phyloP scores from a whole-genome alignment of 1,140 invertebrate species.

The Cyrtorhinus lividipennis region DNA sequence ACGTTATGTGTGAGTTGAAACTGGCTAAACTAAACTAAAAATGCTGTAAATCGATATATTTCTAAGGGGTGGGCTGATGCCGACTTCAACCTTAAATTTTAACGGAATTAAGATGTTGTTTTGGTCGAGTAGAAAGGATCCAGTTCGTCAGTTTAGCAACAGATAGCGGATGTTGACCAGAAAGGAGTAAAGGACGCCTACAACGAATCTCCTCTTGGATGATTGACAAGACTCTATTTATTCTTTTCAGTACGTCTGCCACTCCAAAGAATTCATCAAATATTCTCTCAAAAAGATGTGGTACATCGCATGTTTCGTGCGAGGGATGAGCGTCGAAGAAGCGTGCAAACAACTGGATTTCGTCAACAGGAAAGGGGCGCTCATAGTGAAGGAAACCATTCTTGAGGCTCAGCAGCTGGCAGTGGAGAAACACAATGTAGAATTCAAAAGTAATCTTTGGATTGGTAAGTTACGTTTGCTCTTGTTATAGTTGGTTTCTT shows the following conservation, averaged over 20 bases:
- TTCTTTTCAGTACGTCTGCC: conserved; percentile 65
- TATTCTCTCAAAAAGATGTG: conserved; percentile 85
- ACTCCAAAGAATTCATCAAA: conserved; percentile 67
- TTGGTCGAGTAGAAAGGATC: no score
- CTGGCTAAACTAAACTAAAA: no score
- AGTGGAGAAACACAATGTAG: conserved; percentile 78
- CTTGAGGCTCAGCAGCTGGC: conserved; percentile 80
- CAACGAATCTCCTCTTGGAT: no score
- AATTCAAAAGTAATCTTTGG: conserved; percentile 92
- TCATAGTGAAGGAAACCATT: conserved; percentile 60
- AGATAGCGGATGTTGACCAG: no score
- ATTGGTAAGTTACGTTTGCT: conserved; percentile 76
- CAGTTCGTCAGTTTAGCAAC: no score
- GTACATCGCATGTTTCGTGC: conserved; percentile 71
- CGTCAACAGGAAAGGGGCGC: conserved; percentile 67
- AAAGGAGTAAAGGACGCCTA: no score
- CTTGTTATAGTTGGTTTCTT: no score
- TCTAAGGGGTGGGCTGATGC: no score
- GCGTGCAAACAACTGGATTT: conserved; percentile 81
- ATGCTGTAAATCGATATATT: no score
- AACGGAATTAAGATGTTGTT: no score
- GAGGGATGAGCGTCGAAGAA: conserved; percentile 87
- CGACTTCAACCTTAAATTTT: not conserved
- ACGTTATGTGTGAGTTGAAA: no score
- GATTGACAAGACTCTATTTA: no score